A percentile compares a stretch with the other conserved stretches of the same genome.
Evolutionary conservation across 2,888 invertebrate genomes (phyloP).

Genomic region (Drosophila basisetae): DNA sequence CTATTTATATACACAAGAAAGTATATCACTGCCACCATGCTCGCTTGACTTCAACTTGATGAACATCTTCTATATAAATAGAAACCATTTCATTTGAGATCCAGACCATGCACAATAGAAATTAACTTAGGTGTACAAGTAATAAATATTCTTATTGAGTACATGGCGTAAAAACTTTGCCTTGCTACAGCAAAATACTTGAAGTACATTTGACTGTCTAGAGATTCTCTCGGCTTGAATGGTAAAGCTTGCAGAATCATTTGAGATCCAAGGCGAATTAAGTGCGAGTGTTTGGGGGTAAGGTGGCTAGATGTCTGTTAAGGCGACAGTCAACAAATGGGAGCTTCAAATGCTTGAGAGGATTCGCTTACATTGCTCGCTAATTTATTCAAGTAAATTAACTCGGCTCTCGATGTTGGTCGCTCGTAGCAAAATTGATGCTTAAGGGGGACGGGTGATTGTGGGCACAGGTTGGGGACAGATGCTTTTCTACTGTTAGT

Average conservation of each 20-base stretch:
- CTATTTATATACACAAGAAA: neutral
- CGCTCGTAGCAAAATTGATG: conserved; percentile 21
- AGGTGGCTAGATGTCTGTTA: conserved; percentile 5
- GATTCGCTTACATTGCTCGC: conserved; percentile 62
- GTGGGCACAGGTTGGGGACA: neutral
- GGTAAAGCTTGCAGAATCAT: conserved; percentile 31
- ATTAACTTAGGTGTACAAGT: conserved; percentile 45
- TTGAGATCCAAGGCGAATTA: conserved; percentile 26
- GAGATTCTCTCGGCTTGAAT: conserved; percentile 22
- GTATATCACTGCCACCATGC: neutral
- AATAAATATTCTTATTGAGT: conserved; percentile 57
- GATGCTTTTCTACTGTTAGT: neutral
- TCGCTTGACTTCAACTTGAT: neutral
- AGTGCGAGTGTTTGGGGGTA: conserved; percentile 10
- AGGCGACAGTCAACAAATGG: conserved; percentile 39
- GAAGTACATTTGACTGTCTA: conserved; percentile 35
- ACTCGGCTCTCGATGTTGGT: conserved; percentile 57
- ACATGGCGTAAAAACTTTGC: conserved; percentile 27
- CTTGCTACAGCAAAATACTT: conserved; percentile 26
- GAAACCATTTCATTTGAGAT: conserved; percentile 27
- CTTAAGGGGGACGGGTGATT: neutral
- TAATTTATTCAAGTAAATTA: conserved; percentile 78
- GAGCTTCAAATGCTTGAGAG: conserved; percentile 52
- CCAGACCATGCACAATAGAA: conserved; percentile 31
- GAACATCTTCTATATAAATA: conserved; percentile 7